Evolutionary conservation across 1,140 invertebrate species (phyloP).

Genomic region (Trichomalopsis sarcophagae): DNA sequence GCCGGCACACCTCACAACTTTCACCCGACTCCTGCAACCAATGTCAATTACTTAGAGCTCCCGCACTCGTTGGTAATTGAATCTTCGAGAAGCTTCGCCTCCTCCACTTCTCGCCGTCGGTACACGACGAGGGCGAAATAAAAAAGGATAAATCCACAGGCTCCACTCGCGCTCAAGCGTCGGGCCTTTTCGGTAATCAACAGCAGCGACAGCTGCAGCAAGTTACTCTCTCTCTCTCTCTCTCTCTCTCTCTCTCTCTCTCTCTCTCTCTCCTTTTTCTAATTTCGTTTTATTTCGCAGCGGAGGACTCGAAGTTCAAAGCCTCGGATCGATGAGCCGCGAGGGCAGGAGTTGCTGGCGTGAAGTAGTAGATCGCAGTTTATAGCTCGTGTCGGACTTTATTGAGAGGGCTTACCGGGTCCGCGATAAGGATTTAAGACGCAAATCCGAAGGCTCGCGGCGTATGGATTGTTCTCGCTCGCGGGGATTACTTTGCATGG

Average conservation of each 20-base stretch:
- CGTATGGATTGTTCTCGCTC: constrained; percentile 5
- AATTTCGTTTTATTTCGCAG: constrained; percentile 9
- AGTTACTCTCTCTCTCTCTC: no score
- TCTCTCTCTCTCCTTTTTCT: not conserved
- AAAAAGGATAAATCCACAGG: not conserved
- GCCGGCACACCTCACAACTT: not conserved
- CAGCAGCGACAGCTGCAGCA: not conserved
- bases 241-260: no score
- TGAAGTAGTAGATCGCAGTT: not conserved
- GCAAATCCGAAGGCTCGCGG: not conserved
- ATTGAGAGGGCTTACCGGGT: not conserved
- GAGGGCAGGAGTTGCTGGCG: no score
- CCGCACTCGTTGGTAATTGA: not conserved
- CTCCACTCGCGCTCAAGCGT: not conserved
- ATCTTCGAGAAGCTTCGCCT: not conserved
- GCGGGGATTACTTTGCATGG: constrained; percentile 6
- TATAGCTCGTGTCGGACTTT: constrained; percentile 11
- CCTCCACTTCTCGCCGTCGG: not conserved
- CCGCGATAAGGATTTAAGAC: not conserved
- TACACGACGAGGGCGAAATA: not conserved
- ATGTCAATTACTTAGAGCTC: constrained; percentile 10
- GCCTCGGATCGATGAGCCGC: not conserved
- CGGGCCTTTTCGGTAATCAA: not conserved
- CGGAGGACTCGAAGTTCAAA: not conserved
- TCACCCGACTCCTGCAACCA: not conserved